Percentiles rank a stretch among this genome's conserved stretches.
phyloP scores from a whole-genome alignment of 1,140 invertebrate genomes.

The Papilio helenus region DNA sequence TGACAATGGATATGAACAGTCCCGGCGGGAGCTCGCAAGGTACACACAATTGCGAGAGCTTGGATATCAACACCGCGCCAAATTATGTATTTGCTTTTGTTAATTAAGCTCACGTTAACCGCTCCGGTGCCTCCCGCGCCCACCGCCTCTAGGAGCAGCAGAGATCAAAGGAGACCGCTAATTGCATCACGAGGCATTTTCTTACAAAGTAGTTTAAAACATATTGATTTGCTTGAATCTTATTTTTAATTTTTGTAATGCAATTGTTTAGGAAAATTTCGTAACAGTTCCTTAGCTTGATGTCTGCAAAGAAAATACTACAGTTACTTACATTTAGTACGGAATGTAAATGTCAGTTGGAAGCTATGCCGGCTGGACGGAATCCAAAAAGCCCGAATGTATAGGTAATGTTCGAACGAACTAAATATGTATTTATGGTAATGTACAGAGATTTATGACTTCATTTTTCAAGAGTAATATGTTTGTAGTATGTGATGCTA shows the following conservation, averaged over 20 bases:
- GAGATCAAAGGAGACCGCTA: not conserved
- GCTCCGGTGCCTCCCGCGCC: not conserved
- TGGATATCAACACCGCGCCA: not conserved
- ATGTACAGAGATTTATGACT: constrained; percentile 4
- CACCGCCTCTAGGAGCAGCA: not conserved
- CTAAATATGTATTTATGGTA: constrained; percentile 18
- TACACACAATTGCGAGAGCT: not conserved
- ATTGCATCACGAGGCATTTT: not conserved
- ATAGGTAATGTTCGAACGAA: not conserved
- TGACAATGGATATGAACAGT: not conserved
- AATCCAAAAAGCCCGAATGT: not conserved
- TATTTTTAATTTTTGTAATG: too few species aligned
- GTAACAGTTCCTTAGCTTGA: not conserved
- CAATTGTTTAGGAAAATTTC: not conserved
- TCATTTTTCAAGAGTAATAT: not conserved
- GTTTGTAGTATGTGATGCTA: not conserved
- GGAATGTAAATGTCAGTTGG: not conserved
- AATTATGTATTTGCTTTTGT: not conserved
- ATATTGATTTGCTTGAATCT: too few species aligned
- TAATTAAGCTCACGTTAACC: not conserved
- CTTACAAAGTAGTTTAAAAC: not conserved
- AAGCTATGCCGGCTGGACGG: not conserved
- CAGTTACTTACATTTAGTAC: not conserved
- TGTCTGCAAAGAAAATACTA: not conserved
- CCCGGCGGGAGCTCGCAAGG: not conserved